Percentiles rank a stretch among this genome's conserved stretches.
phyloP scores from a whole-genome alignment of 2,797 vertebrate species.

The Netta rufina region DNA sequence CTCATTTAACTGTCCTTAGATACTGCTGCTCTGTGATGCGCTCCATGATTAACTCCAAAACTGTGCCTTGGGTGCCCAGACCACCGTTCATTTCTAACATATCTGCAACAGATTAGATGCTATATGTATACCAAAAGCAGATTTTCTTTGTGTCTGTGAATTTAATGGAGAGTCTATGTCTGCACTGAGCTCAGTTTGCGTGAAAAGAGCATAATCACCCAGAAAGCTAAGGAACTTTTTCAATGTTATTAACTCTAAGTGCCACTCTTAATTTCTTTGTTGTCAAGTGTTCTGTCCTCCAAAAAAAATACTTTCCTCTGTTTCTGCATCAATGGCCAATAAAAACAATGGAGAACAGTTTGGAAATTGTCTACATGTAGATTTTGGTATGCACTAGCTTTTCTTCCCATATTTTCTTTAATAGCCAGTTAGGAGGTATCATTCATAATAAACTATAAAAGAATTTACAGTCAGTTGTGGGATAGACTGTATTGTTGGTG shows the following conservation, averaged over 20 bases:
- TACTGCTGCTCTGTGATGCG: no score
- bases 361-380: not conserved
- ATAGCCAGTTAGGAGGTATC: not conserved
- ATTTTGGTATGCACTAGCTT: not conserved
- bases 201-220: not conserved
- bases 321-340: not conserved
- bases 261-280: not conserved
- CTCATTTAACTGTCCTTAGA: not conserved
- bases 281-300: not conserved
- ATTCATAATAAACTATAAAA: not conserved
- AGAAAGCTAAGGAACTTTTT: not conserved
- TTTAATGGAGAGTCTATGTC: not conserved
- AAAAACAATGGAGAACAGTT: not conserved
- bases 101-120: not conserved
- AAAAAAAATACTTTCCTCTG: not conserved
- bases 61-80: not conserved
- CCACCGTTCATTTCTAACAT: fast-evolving
- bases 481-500: not conserved
- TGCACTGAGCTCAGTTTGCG: not conserved
- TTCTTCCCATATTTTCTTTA: not conserved
- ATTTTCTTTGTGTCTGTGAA: not conserved
- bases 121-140: not conserved
- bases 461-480: not conserved
- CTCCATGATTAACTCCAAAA: not conserved
- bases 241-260: not conserved